Base-by-base conservation (phyloP, 2,888 invertebrate genomes). In the Agriopis aurantiaria region DNA sequence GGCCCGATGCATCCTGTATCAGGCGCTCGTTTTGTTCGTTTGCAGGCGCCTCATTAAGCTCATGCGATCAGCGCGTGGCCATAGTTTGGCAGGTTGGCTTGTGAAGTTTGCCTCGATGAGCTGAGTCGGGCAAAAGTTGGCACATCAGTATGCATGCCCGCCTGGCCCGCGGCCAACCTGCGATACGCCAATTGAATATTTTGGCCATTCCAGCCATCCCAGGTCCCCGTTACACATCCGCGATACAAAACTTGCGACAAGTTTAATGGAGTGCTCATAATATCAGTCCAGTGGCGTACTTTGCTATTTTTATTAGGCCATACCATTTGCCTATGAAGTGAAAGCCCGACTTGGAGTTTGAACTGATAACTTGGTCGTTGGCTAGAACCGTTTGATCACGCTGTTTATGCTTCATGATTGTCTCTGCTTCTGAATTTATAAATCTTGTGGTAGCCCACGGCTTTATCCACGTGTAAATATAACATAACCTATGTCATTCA, bases 141-240 rank as follows among this genome's bases (percentile, higher is more conserved):
- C 90, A 89, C 90, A 90, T 90, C 90, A 91, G 90, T 89, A 91
- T 90, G 89, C 90, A 88, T 86, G 84, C 85, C 83, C 84, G 85
- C 75, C 86, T 92, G 92, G 92, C 91, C 78, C 78, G 75, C 74
- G 80, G 90, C 92, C 92, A 93, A 88, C 82, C 81, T 85, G 85
- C 86, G 89, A 91, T 90, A 91, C 90, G 87, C 88, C 91, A 91
- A 92, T 92, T 92, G 92, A 93, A 92, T 92, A 90, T 91, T 91
- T 89, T 88, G 88, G 84, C 86, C 84, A 77, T 82, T 80, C 81
- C 80, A 81, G 84, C 86, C 84, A 78, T 82, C 80, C 81, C 81
- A 81, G 82, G 83, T 83, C 82, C 80, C 79, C 75, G 78, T 79
- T 82, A 84, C 81, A 86, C 80, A 85, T 87, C 85, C 85, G 82